Evolutionary conservation across 2,113 vertebrate genomes (phyloP), one percentile per base, ranked within the genome.

Genomic region (Sisor rabdophorus): DNA sequence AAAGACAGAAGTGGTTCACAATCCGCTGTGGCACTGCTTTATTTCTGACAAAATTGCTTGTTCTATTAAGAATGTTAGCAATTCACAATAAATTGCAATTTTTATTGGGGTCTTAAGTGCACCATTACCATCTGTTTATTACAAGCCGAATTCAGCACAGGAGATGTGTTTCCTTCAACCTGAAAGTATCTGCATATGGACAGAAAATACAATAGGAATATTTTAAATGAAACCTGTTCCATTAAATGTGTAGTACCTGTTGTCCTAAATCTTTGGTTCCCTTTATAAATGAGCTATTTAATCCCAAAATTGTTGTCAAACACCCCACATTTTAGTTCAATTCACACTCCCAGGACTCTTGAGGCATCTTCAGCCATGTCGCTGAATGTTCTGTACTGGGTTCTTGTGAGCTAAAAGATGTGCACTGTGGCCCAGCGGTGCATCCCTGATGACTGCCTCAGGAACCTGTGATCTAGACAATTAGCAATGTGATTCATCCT

Each of bases 31-130:
- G 85, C 87, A 87, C 87, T 84, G 81, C 88, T 91, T 92, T 92
- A 91, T 91, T 91, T 90, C 86, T 87, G 85, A 85, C 87, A 88
- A 90, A 92, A 91, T 91, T 82, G 89, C 86, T 87, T 87, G 90
- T 89, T 87, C 85, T 87, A 88, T 90, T 90, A 77, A 75, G 87
- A 85, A 90, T 88, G 85, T 91, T 89, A 89, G 89, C 88, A 86
- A 90, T 87, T 87, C 79, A 73, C 77, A 76, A 85, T 87, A 91
- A 90, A 91, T 90, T 89, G 76, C 84, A 64, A 61, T 70, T 84
- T 89, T 88, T 90, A 89, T 87, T 89, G 85, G 86, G 80, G 85
- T 73, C 73, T 68, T 68, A 76, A 82, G 71, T 79, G 73, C 32
- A 69, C 73, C 53, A 79, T 79, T 67, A 71, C 71, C 80, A 67